Percentiles rank a stretch among this genome's conserved stretches.
Conservation (phyloP, 2,113 vertebrate genomes). For the Bucco capensis region DNA sequence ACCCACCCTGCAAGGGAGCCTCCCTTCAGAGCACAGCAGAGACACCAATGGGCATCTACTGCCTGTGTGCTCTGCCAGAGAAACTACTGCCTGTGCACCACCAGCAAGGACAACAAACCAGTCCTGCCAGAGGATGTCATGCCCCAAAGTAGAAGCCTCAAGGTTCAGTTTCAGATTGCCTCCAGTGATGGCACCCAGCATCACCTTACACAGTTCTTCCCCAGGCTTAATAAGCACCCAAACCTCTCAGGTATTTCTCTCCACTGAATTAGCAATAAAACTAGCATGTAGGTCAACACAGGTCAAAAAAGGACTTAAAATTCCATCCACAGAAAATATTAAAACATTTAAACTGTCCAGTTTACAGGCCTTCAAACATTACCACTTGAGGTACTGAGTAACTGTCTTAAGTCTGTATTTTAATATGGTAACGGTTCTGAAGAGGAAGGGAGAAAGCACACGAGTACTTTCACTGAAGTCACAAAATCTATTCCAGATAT, state of each 20-base stretch:
- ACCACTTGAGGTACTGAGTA: neutral
- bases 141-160: accelerated
- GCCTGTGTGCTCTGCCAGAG: accelerated
- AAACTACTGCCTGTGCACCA: neutral
- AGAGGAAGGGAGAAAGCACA: neutral
- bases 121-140: neutral
- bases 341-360: neutral
- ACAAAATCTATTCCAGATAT: neutral
- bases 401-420: neutral
- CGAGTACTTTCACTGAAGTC: neutral
- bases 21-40: neutral
- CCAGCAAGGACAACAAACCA: neutral
- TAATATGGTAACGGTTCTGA: neutral
- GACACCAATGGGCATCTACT: accelerated
- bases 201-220: neutral
- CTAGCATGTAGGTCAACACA: neutral
- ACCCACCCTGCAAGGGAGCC: neutral
- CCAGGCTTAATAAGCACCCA: accelerated
- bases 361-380: neutral
- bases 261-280: neutral
- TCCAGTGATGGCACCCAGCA: neutral
- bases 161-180: neutral
- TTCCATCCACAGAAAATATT: neutral
- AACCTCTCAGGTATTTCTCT: neutral
- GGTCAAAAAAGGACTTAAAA: neutral